Evolutionary conservation across 2,888 invertebrate genomes (phyloP), one percentile per base, ranked within the genome.

Genomic region (Suillia variegata): DNA sequence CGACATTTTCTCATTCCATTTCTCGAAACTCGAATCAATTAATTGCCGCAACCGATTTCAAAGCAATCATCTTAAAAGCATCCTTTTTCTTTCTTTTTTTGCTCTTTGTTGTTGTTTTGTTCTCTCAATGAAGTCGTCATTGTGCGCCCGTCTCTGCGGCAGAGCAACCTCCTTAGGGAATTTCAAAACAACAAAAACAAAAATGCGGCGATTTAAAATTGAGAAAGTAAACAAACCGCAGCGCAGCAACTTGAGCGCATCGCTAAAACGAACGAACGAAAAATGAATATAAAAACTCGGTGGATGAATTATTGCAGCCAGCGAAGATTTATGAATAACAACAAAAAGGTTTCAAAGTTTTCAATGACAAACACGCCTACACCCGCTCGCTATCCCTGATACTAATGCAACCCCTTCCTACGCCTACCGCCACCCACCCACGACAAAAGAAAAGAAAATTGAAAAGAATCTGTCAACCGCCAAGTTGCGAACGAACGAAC

Each of bases 251-350:
- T 59, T 59, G 54, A 68, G 70, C 71, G 64, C 67, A 61, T 64
- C 68, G 70, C n/a, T n/a, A n/a, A n/a, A n/a, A n/a, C n/a, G n/a
- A n/a, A n/a, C n/a, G n/a, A n/a, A n/a, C n/a, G n/a, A n/a, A n/a
- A n/a, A 53, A 13, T 17, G 33, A 24, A 10, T 26, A 10, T 26
- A 54, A 47, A 21, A 53, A 53, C 21, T 65, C 65, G 69, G 58
- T 74, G 75, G 69, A 76, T 76, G 77, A 78, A 78, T 78, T 78
- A 78, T 78, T 76, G 71, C 69, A 66, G 65, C 70, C 70, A 69
- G 67, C 63, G 49, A 78, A 76, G 77, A 78, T 78, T 78, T 78
- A 78, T 78, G 77, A 71, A 74, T 75, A 61, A 65, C 62, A 65
- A n/a, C n/a, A n/a, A n/a, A 67, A 65, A 66, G 67, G 60, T 62